A percentile compares a stretch with the other conserved stretches of the same genome.
phyloP scores from a whole-genome alignment of 23 tunicate species.

The Trididemnum clinides region DNA sequence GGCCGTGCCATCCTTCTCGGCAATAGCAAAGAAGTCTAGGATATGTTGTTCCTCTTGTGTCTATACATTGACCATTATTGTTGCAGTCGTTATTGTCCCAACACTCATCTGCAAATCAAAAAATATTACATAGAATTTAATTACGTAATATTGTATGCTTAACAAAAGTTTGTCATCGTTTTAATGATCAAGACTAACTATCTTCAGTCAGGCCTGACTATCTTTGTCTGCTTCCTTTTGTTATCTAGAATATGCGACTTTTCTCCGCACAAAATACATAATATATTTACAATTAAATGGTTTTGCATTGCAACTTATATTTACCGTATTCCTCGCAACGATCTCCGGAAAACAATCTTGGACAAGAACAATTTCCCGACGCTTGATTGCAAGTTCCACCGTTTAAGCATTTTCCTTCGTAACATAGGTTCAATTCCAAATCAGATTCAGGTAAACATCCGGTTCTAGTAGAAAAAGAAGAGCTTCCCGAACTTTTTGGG shows the following conservation, averaged over 20 bases:
- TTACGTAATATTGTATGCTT: too few species aligned
- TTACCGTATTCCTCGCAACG: constrained; percentile 57
- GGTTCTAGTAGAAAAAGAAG: neutral
- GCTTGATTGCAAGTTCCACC: constrained; percentile 62
- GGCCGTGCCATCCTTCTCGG: constrained; percentile 60
- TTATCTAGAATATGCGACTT: too few species aligned
- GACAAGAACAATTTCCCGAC: constrained; percentile 63
- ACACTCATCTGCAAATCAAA: constrained; percentile 45
- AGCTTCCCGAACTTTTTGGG: neutral
- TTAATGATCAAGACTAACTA: too few species aligned
- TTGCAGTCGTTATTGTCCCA: constrained; percentile 67
- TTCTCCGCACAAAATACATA: too few species aligned
- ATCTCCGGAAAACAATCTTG: constrained; percentile 61
- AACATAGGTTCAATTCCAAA: constrained; percentile 29
- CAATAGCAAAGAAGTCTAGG: constrained; percentile 72
- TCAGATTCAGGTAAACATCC: constrained; percentile 25
- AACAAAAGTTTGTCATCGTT: too few species aligned
- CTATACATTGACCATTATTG: constrained; percentile 60
- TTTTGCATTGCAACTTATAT: too few species aligned
- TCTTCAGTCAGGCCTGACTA: too few species aligned
- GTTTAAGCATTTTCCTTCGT: constrained; percentile 68
- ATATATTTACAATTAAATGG: too few species aligned
- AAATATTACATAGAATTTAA: too few species aligned
- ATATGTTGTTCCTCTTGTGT: constrained; percentile 66
- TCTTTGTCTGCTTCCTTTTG: too few species aligned